Evolutionary conservation across 64 coral and sea anemone species (phyloP), one percentile per base, ranked within the genome.

Genomic region (Porites australiensis): DNA sequence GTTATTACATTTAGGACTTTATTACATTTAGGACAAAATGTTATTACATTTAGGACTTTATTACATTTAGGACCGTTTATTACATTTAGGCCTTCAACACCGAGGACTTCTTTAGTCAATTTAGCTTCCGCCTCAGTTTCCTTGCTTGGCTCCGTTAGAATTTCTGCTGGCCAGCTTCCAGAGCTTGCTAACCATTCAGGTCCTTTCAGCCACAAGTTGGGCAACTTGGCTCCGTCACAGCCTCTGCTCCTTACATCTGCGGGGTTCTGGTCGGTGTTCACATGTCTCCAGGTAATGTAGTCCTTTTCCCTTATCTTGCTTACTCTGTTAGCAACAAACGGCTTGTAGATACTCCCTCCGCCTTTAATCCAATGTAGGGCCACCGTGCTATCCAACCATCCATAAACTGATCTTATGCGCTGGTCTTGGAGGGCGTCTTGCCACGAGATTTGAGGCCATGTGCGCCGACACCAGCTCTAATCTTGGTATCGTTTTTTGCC

Each of bases 61-160:
- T n/a, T n/a, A n/a, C n/a, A n/a, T n/a, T n/a, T n/a, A n/a, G n/a
- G n/a, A n/a, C n/a, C n/a, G n/a, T n/a, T n/a, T n/a, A n/a, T n/a
- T n/a, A n/a, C n/a, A n/a, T n/a, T n/a, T n/a, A n/a, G n/a, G n/a
- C n/a, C n/a, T n/a, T n/a, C n/a, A n/a, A n/a, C n/a, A n/a, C n/a
- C n/a, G n/a, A n/a, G n/a, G n/a, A n/a, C n/a, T n/a, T n/a, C n/a
- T n/a, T n/a, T n/a, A n/a, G n/a, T n/a, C n/a, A n/a, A n/a, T n/a
- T n/a, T n/a, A n/a, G 77, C 53, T 74, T 91, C 79, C 13, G 78
- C 66, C 57, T 83, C 77, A 27, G 64, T 83, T 61, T 91, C 89
- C 2, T 73, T 27, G 77, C 61, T 82, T 51, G 64, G 16, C 4
- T 52, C 8, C n/a, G 82, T 86, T 13, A 67, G 5, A 16, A 67